phyloP scores from a whole-genome alignment of 2,797 vertebrate genomes.

The Molossus molossus region DNA sequence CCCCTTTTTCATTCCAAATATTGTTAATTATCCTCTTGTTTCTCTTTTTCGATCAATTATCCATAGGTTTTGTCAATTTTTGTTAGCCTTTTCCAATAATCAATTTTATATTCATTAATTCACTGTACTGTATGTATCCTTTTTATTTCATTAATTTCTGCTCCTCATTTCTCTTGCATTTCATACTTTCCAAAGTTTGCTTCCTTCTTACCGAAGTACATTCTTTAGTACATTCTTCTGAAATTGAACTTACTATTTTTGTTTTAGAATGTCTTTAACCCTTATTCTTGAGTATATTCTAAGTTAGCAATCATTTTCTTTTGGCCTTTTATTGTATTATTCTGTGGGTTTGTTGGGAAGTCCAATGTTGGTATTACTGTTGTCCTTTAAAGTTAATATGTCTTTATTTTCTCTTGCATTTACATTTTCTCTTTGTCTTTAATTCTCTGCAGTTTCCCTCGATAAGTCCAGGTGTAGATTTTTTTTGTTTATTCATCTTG shows the following conservation, averaged over 20 bases:
- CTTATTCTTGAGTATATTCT: background rate
- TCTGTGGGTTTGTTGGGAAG: background rate
- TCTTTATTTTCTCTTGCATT: background rate
- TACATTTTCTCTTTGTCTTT: slow-evolving; percentile 1
- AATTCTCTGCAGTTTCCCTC: background rate
- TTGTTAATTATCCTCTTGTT: background rate
- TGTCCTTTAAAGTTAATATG: background rate
- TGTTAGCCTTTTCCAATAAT: background rate
- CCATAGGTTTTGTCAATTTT: background rate
- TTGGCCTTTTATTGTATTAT: background rate
- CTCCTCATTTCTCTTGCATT: background rate
- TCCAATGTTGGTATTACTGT: background rate
- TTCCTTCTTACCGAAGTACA: background rate
- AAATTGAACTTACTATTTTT: background rate
- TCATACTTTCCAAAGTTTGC: background rate
- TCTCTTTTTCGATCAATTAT: background rate
- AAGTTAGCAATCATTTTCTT: background rate
- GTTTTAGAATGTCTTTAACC: background rate
- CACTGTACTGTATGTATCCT: background rate
- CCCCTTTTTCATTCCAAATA: background rate
- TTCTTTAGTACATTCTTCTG: background rate
- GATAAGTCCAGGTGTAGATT: background rate
- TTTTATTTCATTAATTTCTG: background rate
- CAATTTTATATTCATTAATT: background rate
- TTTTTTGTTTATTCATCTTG: background rate